Evolutionary conservation across 1,140 invertebrate genomes (phyloP), one percentile per base, ranked within the genome.

Genomic region (Drosophila ambigua): DNA sequence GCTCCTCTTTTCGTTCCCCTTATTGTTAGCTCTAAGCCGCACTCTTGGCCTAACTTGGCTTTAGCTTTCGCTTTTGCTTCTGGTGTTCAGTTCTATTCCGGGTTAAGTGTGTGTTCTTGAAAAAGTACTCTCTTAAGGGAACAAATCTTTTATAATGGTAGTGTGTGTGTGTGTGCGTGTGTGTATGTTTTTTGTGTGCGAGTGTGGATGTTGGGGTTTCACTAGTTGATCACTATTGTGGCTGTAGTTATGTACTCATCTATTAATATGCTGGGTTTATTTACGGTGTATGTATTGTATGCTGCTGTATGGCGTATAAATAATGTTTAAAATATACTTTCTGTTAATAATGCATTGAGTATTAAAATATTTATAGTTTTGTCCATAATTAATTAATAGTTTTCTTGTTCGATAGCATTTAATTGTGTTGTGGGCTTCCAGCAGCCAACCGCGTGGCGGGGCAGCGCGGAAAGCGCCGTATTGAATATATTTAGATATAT

Each of bases 311-410:
- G 79, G 72, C 61, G 81, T 71, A 79, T 82, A 80, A 85, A 85
- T 85, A 77, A 85, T 83, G 68, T 87, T 79, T 87, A 89, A 87
- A 88, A 82, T 84, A 90, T 88, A 89, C 24, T 73, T 69, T 72
- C 58, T 72, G 62, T 44, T 79, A 72, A 81, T 80, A 69, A 69
- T 69, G 68, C 51, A 57, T 82, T 85, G 72, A 78, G 74, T 85
- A 85, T 81, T 85, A 85, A 87, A 85, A 85, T 85, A 85, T 87
- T 87, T 81, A 87, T 84, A 84, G 63, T 64, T 84, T 81, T 83
- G 75, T 66, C 49, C 79, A 65, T 81, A 67, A 79, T 76, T 84
- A 84, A 85, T 85, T 78, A 81, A 82, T 88, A 82, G 74, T 82
- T 85, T 59, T 45, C 45, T 55, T 57, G 59, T 85, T 85, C 64